Percentiles rank a stretch among this genome's conserved stretches.
phyloP scores from a whole-genome alignment of 2,113 vertebrate species.

The Riparia riparia region DNA sequence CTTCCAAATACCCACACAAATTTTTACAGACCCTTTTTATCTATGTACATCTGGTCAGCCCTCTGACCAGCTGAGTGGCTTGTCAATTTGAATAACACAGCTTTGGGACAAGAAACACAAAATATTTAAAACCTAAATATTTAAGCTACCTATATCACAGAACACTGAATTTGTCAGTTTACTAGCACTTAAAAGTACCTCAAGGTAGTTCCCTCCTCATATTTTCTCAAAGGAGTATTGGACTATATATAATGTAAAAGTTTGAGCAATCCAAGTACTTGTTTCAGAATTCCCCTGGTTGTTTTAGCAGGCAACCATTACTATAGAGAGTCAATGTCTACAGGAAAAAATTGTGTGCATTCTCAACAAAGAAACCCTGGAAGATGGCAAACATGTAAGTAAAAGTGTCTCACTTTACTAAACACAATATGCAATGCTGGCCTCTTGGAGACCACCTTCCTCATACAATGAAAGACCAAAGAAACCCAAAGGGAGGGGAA shows the following conservation, averaged over 20 bases:
- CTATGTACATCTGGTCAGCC: neutral
- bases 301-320: neutral
- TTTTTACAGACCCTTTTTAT: neutral
- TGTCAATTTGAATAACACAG: neutral
- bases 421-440: neutral
- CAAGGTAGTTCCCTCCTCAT: neutral
- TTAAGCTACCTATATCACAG: neutral
- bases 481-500: rapidly evolving
- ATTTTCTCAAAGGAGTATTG: neutral
- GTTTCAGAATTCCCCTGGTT: neutral
- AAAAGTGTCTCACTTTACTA: neutral
- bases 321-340: neutral
- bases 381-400: neutral
- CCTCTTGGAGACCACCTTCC: neutral
- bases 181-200: neutral
- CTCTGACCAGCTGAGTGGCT: neutral
- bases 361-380: neutral
- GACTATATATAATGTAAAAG: neutral
- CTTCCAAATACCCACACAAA: neutral
- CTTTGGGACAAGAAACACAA: neutral
- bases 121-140: neutral
- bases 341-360: neutral
- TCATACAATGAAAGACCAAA: neutral
- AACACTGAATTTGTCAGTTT: neutral
- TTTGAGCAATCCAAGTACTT: neutral